Base-by-base conservation (phyloP, 1,140 invertebrate species). In the Lutraria rhynchaena region DNA sequence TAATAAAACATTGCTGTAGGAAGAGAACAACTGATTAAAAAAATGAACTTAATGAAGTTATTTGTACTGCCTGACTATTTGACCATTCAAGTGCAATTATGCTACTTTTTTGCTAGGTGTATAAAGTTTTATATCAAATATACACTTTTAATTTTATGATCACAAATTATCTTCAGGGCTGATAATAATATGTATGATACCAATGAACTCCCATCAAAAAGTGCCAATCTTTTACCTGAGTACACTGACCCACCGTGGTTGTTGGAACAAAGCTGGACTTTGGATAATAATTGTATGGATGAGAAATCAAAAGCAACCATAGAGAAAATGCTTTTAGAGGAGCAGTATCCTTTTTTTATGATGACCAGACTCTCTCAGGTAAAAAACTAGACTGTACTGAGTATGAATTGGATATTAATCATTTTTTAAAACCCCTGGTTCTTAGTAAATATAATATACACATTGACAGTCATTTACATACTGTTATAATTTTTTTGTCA, bases 161-260 rank as follows among this genome's bases (percentile, higher is more conserved):
- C 41, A 49, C 24, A 41, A 57, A 63, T 74, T 78, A 74, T 77
- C 58, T 85, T 89, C 55, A 88, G 90, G 71, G 81, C 77, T 61
- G 85, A 84, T 35, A 85, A 77, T 83, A 86, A 86, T 82, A 83
- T 88, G 35, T 92, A 92, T 86, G 93, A 93, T 87, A 86, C 88
- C 27, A 90, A 92, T 84, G 90, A 92, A 63, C 87, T 94, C 37
- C 92, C 93, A n/a, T 93, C 93, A 7, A 93, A 94, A 86, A 93
- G 92, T 87, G 92, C 92, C 2, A 93, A 94, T 75, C 83, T 94
- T 17, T 78, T 94, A 58, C 93, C 93, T 75, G 94, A 94, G 84
- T 95, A 95, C 63, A 94, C 95, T 11, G 94, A 95, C 85, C 94
- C 95, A 27, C 94, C 95, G 70, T 95, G 95, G 95, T 92, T 95